These are phyloP conservation scores for Drosophila longiperda DNA, from an alignment of 2,888 invertebrate species.

Conservation along the genomic window DNA sequence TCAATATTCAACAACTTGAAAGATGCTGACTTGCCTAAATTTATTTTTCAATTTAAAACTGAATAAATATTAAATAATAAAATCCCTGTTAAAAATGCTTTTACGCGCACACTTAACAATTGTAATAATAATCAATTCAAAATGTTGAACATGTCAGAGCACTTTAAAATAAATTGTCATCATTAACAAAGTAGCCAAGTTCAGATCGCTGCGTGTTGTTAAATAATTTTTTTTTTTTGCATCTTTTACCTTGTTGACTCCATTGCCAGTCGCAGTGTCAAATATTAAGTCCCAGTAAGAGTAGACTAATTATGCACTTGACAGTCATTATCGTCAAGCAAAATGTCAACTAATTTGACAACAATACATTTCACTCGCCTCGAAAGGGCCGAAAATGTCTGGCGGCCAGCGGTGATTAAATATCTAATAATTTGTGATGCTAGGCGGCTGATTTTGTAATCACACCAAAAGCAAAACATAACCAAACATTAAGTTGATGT, in stretches of 20 bases:
- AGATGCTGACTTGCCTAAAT: background rate
- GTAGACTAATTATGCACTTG: slow-evolving; percentile 52
- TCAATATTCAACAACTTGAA: background rate
- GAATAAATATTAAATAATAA: background rate
- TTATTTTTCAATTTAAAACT: background rate
- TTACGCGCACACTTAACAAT: background rate
- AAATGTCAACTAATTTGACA: slow-evolving; percentile 28
- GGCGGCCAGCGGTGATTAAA: slow-evolving; percentile 46
- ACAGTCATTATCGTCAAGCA: slow-evolving; percentile 11
- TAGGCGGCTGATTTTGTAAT: slow-evolving; percentile 60
- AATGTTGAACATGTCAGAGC: slow-evolving; percentile 10
- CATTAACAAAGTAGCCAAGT: slow-evolving; percentile 26
- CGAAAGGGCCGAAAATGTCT: slow-evolving; percentile 12
- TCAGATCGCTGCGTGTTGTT: slow-evolving; percentile 44
- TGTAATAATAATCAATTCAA: background rate
- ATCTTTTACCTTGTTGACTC: slow-evolving; percentile 52
- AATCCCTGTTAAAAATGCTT: background rate
- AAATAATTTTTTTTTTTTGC: slow-evolving; percentile 35
- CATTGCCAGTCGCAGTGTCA: background rate
- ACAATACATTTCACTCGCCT: slow-evolving; percentile 19
- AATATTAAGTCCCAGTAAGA: slow-evolving; percentile 3
- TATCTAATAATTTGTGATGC: slow-evolving; percentile 52
- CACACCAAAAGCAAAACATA: slow-evolving; percentile 25
- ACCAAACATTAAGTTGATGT: slow-evolving; percentile 30
- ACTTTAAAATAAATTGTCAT: slow-evolving; percentile 22